phyloP scores from a whole-genome alignment of 2,113 vertebrate genomes.

The Murina feae region DNA sequence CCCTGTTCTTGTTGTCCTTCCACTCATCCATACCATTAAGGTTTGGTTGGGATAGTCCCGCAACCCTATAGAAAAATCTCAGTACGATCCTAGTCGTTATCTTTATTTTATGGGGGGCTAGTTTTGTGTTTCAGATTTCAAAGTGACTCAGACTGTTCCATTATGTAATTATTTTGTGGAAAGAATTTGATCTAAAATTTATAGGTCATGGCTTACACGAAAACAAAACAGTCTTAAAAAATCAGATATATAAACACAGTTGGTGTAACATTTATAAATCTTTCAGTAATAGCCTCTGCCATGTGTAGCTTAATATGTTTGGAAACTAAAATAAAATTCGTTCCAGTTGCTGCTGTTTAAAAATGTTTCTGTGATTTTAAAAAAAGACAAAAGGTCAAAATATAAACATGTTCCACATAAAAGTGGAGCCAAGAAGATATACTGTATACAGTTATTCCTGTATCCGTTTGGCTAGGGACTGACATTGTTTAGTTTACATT shows the following conservation, averaged over 20 bases:
- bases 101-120: conserved; percentile 40
- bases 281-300: conserved; percentile 55
- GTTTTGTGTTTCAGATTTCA: conserved; percentile 52
- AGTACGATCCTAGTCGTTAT: not conserved
- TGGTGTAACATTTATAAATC: conserved; percentile 54
- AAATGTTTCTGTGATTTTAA: conserved; percentile 54
- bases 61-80: not conserved
- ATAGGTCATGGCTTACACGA: conserved; percentile 55
- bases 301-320: conserved; percentile 57
- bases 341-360: conserved; percentile 58
- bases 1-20: not conserved
- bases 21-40: not conserved
- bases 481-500: conserved; percentile 74
- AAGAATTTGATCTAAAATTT: conserved; percentile 67
- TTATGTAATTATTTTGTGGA: conserved; percentile 65
- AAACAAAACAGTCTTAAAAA: conserved; percentile 50
- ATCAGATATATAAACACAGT: conserved; percentile 69
- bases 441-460: conserved; percentile 55
- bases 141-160: conserved; percentile 58
- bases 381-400: conserved; percentile 68
- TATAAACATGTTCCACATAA: conserved; percentile 65
- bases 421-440: conserved; percentile 71
- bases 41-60: not conserved
- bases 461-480: conserved; percentile 69
- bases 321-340: conserved; percentile 46